Percentiles rank a stretch among this genome's conserved stretches.
phyloP scores from a whole-genome alignment of 2,888 invertebrate species.

The Lomographa bimaculata region DNA sequence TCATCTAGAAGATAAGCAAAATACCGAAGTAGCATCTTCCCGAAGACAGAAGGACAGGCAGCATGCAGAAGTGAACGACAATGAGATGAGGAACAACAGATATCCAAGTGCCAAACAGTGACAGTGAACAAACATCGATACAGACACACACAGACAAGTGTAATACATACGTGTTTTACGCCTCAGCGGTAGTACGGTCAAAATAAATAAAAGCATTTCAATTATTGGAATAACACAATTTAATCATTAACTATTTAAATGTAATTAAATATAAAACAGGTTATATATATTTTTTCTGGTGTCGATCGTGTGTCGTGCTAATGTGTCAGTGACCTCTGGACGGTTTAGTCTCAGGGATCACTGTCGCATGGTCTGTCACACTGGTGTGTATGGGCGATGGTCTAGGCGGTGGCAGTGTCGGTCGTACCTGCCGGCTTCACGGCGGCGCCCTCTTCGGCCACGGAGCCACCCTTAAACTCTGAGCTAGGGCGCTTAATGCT shows the following conservation, averaged over 20 bases:
- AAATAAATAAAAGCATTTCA: slow-evolving; percentile 83
- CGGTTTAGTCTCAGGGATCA: slow-evolving; percentile 57
- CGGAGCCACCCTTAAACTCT: slow-evolving; percentile 89
- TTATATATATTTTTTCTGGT: slow-evolving; percentile 75
- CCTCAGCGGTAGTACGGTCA: slow-evolving; percentile 82
- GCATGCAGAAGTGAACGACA: slow-evolving; percentile 72
- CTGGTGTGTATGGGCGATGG: slow-evolving; percentile 73
- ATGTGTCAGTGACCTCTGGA: slow-evolving; percentile 72
- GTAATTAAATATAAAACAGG: slow-evolving; percentile 78
- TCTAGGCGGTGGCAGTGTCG: slow-evolving; percentile 72
- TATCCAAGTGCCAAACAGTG: slow-evolving; percentile 71
- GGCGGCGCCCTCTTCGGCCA: slow-evolving; percentile 71
- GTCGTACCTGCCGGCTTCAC: slow-evolving; percentile 78
- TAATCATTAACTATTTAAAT: slow-evolving; percentile 80
- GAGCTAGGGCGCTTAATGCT: slow-evolving; percentile 93
- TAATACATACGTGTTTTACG: slow-evolving; percentile 82
- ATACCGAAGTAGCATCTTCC: slow-evolving; percentile 44
- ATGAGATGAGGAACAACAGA: slow-evolving; percentile 63
- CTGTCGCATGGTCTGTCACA: slow-evolving; percentile 75
- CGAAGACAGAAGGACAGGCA: slow-evolving; percentile 57
- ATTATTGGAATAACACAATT: slow-evolving; percentile 83
- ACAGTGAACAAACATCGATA: slow-evolving; percentile 80
- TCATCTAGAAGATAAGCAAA: slow-evolving; percentile 7
- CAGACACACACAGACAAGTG: slow-evolving; percentile 80
- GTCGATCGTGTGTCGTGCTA: slow-evolving; percentile 77